A percentile compares a stretch with the other conserved stretches of the same genome.
Evolutionary conservation across 2,888 invertebrate species (phyloP).

Genomic region (Drosophila longiperda): DNA sequence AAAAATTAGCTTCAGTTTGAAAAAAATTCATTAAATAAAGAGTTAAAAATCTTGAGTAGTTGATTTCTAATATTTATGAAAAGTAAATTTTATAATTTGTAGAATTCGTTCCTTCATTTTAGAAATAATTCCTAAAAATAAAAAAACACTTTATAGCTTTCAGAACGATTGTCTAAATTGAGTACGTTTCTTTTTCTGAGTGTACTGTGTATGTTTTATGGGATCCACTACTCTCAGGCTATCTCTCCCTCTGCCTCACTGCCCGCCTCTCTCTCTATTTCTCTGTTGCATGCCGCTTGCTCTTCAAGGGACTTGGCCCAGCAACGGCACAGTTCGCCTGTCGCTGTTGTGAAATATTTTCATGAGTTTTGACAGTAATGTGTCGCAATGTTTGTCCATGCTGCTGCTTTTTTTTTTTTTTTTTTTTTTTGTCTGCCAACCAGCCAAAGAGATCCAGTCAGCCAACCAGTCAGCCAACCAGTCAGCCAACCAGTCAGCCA

Average conservation of each 20-base stretch:
- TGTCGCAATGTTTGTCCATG: slow-evolving; percentile 79
- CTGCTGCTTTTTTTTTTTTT: neutral
- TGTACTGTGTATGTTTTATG: slow-evolving; percentile 52
- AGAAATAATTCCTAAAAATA: neutral
- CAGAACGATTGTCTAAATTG: neutral
- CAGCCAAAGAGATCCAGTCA: slow-evolving; percentile 4
- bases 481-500: slow-evolving; percentile 31
- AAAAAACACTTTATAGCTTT: neutral
- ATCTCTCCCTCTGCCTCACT: neutral
- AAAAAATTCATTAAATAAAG: too few species aligned
- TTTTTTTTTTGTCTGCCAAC: slow-evolving; percentile 51
- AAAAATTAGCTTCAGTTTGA: too few species aligned
- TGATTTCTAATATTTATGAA: neutral
- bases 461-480: slow-evolving; percentile 17
- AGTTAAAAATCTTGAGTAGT: too few species aligned
- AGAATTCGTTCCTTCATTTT: neutral
- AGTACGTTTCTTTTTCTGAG: neutral
- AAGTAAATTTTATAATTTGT: neutral
- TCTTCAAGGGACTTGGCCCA: slow-evolving; percentile 6
- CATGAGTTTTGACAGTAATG: slow-evolving; percentile 81
- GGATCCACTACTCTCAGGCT: slow-evolving; percentile 33
- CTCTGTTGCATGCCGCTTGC: neutral
- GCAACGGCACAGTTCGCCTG: slow-evolving; percentile 50
- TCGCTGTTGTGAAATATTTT: slow-evolving; percentile 77
- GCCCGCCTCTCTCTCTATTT: neutral